Base-by-base conservation (phyloP, 2,888 invertebrate genomes). In the Dolichomitus sp. region DNA sequence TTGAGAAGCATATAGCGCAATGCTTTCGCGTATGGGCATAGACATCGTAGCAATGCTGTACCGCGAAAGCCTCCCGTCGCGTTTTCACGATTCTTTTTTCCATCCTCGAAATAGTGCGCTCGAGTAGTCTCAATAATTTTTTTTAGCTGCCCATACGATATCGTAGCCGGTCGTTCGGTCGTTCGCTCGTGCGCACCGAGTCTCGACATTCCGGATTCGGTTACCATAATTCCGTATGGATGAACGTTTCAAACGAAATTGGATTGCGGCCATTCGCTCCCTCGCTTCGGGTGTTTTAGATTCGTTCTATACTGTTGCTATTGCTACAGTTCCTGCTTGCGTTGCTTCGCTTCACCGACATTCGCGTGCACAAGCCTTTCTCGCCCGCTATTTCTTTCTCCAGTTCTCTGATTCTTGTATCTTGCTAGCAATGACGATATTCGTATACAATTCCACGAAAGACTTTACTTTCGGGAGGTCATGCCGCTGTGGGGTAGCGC, bases 211-310 rank as follows among this genome's bases (percentile, higher is more conserved):
- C 68, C 80, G 80, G 70, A 80, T 83, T 80, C 80, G 80, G 83
- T 83, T 83, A 83, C 83, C 83, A 83, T 83, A 83, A 83, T 83
- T 83, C 76, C 83, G 83, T 83, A 80, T 80, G 83, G 83, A 83
- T 83, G 83, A 83, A 83, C 83, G 83, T 83, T 83, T 83, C 83
- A 80, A 80, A 80, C 79, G 75, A 80, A 80, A 83, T 83, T 83
- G 83, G 83, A 83, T 83, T 76, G 83, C 76, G 76, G 83, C 83
- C 73, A 83, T 83, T 83, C 83, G 83, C 83, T 80, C 68, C 80
- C 69, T 61, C 76, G 57, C 79, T 66, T 79, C 61, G 72, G 72
- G 48, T 73, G 72, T 73, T 73, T 73, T 73, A 73, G 72, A 59
- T 59, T 73, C 72, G 33, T 73, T 57, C 48, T 61, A 19, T 61